These are phyloP conservation scores for Diaphora mendica DNA, from an alignment of 2,888 invertebrate species.

Conservation along the genomic window DNA sequence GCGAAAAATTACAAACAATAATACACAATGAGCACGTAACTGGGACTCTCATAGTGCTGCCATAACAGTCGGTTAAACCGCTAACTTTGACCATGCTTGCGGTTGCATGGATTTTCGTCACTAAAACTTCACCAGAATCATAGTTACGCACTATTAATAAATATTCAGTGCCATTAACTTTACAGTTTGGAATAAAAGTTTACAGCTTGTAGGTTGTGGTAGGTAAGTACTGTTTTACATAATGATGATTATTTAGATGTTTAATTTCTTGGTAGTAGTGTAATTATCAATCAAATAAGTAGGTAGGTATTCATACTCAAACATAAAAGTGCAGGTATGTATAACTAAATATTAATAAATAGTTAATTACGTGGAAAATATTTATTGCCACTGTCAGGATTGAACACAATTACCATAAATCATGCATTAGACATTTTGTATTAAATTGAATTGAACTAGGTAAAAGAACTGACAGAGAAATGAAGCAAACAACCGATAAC, in stretches of 20 bases:
- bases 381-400: constrained; percentile 13
- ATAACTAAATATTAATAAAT: not conserved
- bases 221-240: not conserved
- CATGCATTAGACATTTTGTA: constrained; percentile 25
- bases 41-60: constrained; percentile 19
- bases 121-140: not conserved
- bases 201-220: not conserved
- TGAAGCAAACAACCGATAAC: constrained; percentile 76
- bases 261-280: not conserved
- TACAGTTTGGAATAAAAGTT: not conserved
- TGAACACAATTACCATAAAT: constrained; percentile 35
- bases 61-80: constrained; percentile 20
- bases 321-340: not conserved
- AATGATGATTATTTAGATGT: not conserved
- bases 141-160: not conserved
- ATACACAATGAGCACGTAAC: constrained; percentile 9
- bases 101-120: constrained; percentile 9
- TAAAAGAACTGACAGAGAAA: constrained; percentile 77
- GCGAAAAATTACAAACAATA: constrained; percentile 21
- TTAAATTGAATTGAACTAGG: constrained; percentile 58
- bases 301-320: not conserved
- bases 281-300: not conserved
- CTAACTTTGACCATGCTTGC: constrained; percentile 18
- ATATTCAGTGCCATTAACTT: not conserved
- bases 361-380: not conserved